Conservation (phyloP, 2,888 invertebrate genomes). For the Pollenia angustigena region DNA sequence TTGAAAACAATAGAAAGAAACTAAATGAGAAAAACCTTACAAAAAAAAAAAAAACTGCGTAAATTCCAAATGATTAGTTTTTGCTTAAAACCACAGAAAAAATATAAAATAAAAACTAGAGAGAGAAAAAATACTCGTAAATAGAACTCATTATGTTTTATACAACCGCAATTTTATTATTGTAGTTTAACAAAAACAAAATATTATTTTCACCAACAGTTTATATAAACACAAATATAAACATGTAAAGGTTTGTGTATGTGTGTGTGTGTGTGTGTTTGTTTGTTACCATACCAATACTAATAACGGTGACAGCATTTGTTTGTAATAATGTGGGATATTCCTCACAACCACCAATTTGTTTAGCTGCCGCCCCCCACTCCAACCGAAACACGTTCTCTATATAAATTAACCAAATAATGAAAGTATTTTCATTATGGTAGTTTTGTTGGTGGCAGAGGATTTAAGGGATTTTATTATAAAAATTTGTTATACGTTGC, state of each 20-base stretch:
- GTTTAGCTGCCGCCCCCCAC: background rate
- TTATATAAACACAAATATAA: background rate
- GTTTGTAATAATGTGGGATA: slow-evolving; percentile 26
- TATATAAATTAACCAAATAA: slow-evolving; percentile 35
- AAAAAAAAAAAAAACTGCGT: slow-evolving; percentile 32
- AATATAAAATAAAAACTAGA: slow-evolving; percentile 1
- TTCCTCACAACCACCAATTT: slow-evolving; percentile 30
- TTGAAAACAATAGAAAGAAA: slow-evolving; percentile 50
- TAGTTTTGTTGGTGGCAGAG: slow-evolving; percentile 33
- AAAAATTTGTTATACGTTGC: background rate
- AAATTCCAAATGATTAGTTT: slow-evolving; percentile 73
- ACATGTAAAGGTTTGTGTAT: background rate
- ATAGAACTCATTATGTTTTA: slow-evolving; percentile 56
- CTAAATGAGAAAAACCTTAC: slow-evolving; percentile 1
- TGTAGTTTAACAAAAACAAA: slow-evolving; percentile 29
- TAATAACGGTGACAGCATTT: slow-evolving; percentile 28
- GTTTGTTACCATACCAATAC: slow-evolving; percentile 31
- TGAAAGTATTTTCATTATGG: slow-evolving; percentile 55
- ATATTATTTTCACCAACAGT: slow-evolving; percentile 1
- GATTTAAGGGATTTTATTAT: background rate
- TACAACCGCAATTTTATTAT: slow-evolving; percentile 61
- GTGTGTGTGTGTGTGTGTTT: background rate
- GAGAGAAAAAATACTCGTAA: slow-evolving; percentile 4
- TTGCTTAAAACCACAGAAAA: slow-evolving; percentile 58
- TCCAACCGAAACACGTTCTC: background rate